phyloP scores from a whole-genome alignment of 1,140 invertebrate species.

The Fopius arisanus region DNA sequence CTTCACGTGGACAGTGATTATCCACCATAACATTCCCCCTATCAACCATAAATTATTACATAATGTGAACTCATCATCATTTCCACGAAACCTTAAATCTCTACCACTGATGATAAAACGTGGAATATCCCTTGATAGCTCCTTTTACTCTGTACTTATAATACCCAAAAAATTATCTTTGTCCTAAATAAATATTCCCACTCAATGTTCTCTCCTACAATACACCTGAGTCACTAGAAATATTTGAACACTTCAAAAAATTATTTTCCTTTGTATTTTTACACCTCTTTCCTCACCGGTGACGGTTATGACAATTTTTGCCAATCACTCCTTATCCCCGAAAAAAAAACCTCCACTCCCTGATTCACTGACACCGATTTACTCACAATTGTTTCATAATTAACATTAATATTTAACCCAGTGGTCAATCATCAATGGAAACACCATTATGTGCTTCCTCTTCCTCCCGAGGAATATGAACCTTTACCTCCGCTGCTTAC shows the following conservation, averaged over 20 bases:
- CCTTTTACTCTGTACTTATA: neutral
- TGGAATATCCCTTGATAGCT: neutral
- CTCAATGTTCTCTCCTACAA: neutral
- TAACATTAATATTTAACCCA: neutral
- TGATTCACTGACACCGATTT: neutral
- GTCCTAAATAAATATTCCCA: neutral
- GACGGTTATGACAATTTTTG: neutral
- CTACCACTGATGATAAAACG: neutral
- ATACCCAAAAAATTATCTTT: neutral
- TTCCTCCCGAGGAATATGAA: neutral
- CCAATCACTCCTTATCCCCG: neutral
- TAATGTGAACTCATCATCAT: conserved; percentile 2
- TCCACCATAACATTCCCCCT: conserved; percentile 47
- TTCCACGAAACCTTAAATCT: neutral
- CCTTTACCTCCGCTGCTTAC: neutral
- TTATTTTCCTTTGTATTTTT: neutral
- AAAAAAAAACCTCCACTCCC: neutral
- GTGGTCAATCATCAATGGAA: neutral
- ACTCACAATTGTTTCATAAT: neutral
- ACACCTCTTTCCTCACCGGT: neutral
- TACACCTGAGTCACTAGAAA: neutral
- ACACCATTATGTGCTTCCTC: conserved; percentile 2
- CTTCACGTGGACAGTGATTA: conserved; percentile 46
- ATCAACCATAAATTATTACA: conserved; percentile 11
- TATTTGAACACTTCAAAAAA: neutral